Evolutionary conservation across 2,113 vertebrate genomes (phyloP).

Genomic region (Platanista minor): DNA sequence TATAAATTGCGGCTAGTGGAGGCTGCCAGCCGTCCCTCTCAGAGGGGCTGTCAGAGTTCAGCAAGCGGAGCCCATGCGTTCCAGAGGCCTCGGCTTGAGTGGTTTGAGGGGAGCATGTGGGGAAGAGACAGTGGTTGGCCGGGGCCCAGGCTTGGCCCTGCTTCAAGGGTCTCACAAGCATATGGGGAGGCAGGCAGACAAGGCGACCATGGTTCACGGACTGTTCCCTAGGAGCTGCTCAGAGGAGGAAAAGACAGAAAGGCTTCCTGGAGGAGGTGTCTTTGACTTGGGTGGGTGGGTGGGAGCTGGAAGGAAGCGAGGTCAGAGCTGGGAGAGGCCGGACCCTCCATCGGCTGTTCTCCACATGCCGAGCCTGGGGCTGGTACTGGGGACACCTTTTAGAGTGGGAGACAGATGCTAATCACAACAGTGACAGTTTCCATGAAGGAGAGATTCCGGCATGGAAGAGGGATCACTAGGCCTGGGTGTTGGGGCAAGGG

Average conservation of each 20-base stretch:
- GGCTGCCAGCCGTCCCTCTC: no score
- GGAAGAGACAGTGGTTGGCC: not conserved
- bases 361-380: not conserved
- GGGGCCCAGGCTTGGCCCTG: not conserved
- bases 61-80: not conserved
- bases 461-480: not conserved
- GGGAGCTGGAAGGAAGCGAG: not conserved
- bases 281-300: not conserved
- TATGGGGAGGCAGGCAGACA: not conserved
- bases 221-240: not conserved
- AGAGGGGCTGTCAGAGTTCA: not conserved
- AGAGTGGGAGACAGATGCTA: not conserved
- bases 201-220: accelerated
- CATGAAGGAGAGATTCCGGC: not conserved
- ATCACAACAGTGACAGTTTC: not conserved
- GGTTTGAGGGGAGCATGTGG: not conserved
- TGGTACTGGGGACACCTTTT: not conserved
- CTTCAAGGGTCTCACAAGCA: not conserved
- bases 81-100: not conserved
- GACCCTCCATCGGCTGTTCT: not conserved
- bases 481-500: not conserved
- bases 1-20: not conserved
- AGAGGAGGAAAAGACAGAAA: not conserved
- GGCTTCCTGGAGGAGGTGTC: not conserved
- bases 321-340: not conserved